Evolutionary conservation across 2,113 vertebrate species (phyloP).

Genomic region (Dipodomys merriami): DNA sequence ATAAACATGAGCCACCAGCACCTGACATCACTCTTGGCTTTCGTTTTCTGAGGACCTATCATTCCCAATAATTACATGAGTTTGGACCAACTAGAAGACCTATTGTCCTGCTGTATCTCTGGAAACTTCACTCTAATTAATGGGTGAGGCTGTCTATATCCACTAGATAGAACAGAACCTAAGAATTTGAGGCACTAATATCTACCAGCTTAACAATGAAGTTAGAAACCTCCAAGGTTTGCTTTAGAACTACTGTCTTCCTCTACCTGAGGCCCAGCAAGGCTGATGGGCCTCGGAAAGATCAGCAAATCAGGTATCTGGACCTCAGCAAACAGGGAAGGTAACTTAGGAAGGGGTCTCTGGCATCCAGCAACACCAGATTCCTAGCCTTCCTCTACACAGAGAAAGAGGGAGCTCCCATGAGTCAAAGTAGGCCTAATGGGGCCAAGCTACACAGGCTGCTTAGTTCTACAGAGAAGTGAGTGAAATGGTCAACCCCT

Average conservation of each 20-base stretch:
- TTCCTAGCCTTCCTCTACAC: not conserved
- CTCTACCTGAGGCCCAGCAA: not conserved
- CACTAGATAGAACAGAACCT: not conserved
- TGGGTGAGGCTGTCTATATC: not conserved
- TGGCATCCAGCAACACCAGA: not conserved
- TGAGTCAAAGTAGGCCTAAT: not conserved
- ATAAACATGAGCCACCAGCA: too few relatives aligned
- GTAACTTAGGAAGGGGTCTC: not conserved
- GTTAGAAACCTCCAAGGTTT: not conserved
- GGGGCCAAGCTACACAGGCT: not conserved
- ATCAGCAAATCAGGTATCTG: too few relatives aligned
- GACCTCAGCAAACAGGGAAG: not conserved
- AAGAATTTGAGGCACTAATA: not conserved
- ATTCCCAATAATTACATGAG: not conserved
- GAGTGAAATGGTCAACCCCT: too few relatives aligned
- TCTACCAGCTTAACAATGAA: not conserved
- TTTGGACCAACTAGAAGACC: not conserved
- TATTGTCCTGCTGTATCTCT: not conserved
- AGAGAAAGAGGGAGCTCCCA: not conserved
- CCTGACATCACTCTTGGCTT: not conserved
- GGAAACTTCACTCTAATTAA: not conserved
- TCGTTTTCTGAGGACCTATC: not conserved
- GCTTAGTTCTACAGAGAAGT: accelerated
- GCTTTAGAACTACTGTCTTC: not conserved
- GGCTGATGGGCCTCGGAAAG: not conserved